These are phyloP conservation scores for Chionoecetes opilio DNA, from an alignment of 1,140 invertebrate species.

Conservation along the genomic window DNA sequence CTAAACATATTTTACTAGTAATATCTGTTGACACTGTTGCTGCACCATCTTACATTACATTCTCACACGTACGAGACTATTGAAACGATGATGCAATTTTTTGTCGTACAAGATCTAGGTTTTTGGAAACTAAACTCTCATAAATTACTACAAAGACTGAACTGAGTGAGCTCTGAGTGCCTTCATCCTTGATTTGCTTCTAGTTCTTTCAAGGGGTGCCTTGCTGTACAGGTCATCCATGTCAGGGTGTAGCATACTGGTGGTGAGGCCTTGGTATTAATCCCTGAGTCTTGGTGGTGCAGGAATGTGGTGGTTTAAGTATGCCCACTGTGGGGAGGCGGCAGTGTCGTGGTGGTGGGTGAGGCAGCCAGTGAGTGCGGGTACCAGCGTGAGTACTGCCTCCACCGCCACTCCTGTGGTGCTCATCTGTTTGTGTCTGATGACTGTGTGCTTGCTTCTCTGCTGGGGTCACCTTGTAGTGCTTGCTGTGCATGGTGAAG, in stretches of 20 bases:
- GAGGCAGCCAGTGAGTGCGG: slow-evolving; percentile 25
- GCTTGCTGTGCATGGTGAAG: neutral
- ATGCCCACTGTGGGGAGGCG: neutral
- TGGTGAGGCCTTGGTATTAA: neutral
- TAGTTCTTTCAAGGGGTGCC: neutral
- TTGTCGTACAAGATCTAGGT: too few species aligned
- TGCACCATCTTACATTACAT: too few species aligned
- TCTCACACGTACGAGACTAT: too few species aligned
- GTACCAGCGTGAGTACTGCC: slow-evolving; percentile 77
- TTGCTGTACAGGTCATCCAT: slow-evolving; percentile 5
- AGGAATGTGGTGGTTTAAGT: neutral
- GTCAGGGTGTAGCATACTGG: neutral
- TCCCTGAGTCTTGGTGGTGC: neutral
- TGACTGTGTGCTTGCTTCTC: neutral
- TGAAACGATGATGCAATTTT: too few species aligned
- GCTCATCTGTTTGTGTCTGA: neutral
- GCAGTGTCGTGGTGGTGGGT: neutral
- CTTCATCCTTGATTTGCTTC: neutral
- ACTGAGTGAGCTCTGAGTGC: neutral
- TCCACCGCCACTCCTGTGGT: neutral
- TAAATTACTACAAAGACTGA: too few species aligned
- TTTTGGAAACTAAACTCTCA: too few species aligned
- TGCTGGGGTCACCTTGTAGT: neutral
- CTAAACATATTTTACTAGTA: too few species aligned
- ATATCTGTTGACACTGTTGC: too few species aligned